Percentiles rank a stretch among this genome's conserved stretches.
phyloP scores from a whole-genome alignment of 2,797 vertebrate genomes.

The Pangasius larnaudii region DNA sequence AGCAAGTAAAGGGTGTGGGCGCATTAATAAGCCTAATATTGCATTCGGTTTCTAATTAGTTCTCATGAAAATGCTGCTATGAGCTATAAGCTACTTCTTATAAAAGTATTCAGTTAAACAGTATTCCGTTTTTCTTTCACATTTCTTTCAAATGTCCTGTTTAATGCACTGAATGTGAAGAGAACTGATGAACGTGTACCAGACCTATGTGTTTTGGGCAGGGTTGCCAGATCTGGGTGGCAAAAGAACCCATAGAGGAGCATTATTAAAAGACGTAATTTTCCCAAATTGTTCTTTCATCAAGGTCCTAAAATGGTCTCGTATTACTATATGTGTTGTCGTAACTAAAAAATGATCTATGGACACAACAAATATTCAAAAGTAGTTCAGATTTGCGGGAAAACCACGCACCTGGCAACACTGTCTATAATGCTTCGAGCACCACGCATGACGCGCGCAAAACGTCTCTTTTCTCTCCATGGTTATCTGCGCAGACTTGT shows the following conservation, averaged over 20 bases:
- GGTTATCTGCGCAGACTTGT: conserved; percentile 46
- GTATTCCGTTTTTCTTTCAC: neutral
- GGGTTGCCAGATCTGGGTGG: neutral
- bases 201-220: neutral
- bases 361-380: neutral
- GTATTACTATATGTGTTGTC: neutral
- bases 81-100: no score
- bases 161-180: neutral
- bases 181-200: neutral
- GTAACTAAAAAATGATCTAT: neutral
- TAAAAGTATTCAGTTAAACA: no score
- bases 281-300: neutral
- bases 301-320: neutral
- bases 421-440: neutral
- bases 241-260: neutral
- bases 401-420: neutral
- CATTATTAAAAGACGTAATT: neutral
- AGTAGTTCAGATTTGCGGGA: no score
- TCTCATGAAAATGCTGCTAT: no score
- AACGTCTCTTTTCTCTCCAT: neutral
- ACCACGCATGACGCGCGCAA: neutral
- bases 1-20: neutral
- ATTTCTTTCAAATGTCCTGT: no score
- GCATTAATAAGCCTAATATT: neutral
- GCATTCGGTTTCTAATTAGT: neutral